A percentile compares a stretch with the other conserved stretches of the same genome.
These are phyloP conservation scores for Himalopsyche phryganea DNA, from an alignment of 1,140 invertebrate genomes.

Conservation along the genomic window DNA sequence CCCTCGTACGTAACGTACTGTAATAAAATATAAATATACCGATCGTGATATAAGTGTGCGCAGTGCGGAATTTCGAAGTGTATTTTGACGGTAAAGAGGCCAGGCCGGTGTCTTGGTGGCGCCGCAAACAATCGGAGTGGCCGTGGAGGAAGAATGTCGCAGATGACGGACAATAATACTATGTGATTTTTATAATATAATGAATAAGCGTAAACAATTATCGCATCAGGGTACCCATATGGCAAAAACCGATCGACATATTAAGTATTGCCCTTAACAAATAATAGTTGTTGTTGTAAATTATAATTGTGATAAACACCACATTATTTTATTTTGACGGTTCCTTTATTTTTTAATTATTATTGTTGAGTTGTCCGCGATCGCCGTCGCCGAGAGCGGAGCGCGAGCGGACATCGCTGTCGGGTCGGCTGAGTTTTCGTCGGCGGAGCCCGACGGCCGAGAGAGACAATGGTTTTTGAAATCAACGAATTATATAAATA, in stretches of 20 bases:
- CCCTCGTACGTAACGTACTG: no score
- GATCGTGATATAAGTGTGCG: no score
- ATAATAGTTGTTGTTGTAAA: constrained; percentile 29
- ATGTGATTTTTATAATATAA: constrained; percentile 32
- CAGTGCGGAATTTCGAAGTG: no score
- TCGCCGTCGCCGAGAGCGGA: background rate
- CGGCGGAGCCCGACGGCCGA: background rate
- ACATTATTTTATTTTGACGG: constrained; percentile 15
- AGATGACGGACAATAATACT: constrained; percentile 28
- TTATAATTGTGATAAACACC: constrained; percentile 28
- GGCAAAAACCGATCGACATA: constrained; percentile 24
- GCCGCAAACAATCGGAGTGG: background rate
- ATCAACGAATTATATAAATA: constrained; percentile 32
- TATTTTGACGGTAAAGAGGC: no score
- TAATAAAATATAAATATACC: no score
- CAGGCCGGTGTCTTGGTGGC: no score
- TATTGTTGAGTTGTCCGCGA: constrained; percentile 5
- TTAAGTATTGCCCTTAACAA: constrained; percentile 26
- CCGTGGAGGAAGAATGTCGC: background rate
- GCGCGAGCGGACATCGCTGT: no score
- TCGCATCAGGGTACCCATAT: constrained; percentile 33
- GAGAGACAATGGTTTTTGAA: constrained; percentile 7
- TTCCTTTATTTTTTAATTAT: constrained; percentile 20
- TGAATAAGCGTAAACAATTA: constrained; percentile 32
- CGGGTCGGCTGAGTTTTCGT: no score